A percentile compares a stretch with the other conserved stretches of the same genome.
Evolutionary conservation across 2,888 invertebrate genomes (phyloP).

Genomic region (Cantharis nigra): DNA sequence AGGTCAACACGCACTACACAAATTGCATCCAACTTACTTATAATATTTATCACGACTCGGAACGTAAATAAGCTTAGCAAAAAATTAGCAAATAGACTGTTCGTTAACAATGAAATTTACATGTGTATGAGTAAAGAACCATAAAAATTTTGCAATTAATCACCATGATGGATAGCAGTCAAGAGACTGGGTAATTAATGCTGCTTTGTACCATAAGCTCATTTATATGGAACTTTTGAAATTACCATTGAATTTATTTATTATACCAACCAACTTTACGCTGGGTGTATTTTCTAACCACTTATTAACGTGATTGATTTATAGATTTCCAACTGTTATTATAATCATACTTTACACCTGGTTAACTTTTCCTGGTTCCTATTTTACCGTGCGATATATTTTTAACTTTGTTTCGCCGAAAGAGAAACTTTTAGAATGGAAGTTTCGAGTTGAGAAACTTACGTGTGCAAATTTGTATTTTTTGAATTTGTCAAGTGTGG

Average conservation of each 20-base stretch:
- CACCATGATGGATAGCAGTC: constrained; percentile 38
- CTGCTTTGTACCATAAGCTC: constrained; percentile 29
- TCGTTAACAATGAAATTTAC: background rate
- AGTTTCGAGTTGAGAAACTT: background rate
- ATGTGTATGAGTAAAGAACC: constrained; percentile 6
- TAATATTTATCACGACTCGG: constrained; percentile 10
- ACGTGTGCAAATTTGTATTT: background rate
- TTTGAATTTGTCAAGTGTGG: background rate
- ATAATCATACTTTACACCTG: constrained; percentile 36
- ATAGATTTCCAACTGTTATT: constrained; percentile 33
- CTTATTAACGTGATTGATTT: constrained; percentile 38
- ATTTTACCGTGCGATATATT: constrained; percentile 2
- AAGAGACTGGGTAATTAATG: constrained; percentile 40
- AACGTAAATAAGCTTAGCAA: background rate
- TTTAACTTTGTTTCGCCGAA: background rate
- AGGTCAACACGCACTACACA: constrained; percentile 36
- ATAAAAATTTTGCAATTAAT: constrained; percentile 21
- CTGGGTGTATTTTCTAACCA: constrained; percentile 26
- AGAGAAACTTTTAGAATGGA: background rate
- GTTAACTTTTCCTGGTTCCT: constrained; percentile 28
- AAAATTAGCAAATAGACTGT: background rate
- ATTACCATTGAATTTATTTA: constrained; percentile 33
- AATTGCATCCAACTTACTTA: constrained; percentile 24
- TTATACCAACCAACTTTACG: constrained; percentile 23
- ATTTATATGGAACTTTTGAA: constrained; percentile 31